A percentile compares a stretch with the other conserved stretches of the same genome.
phyloP scores from a whole-genome alignment of 2,797 vertebrate species.

The Steatocranus sp. region DNA sequence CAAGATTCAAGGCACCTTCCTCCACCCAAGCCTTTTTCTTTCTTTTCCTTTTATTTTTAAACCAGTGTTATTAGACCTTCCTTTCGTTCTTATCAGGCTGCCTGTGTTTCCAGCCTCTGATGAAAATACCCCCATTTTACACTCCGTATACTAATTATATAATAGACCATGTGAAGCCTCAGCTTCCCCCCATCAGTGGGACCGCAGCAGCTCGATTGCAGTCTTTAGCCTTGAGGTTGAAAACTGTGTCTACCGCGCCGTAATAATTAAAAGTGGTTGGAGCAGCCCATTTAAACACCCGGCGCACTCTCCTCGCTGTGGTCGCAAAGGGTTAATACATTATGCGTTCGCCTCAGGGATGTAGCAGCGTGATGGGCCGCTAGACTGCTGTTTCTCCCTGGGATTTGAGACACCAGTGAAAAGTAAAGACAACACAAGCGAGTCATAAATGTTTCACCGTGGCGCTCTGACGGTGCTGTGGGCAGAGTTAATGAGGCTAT shows the following conservation, averaged over 20 bases:
- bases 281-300: conserved; percentile 2
- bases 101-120: not conserved
- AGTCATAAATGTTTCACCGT: not conserved
- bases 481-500: not conserved
- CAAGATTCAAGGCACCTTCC: not conserved
- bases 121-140: conserved; percentile 21
- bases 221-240: conserved; percentile 17
- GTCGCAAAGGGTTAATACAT: not conserved
- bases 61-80: not conserved
- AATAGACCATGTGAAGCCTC: conserved; percentile 14
- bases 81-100: not conserved
- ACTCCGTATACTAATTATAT: conserved; percentile 38
- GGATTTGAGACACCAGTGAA: not conserved
- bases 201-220: conserved; percentile 12
- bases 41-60: not conserved
- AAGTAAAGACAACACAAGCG: conserved; percentile 24
- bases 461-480: not conserved
- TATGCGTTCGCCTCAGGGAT: not conserved
- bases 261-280: conserved; percentile 44
- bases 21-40: not conserved
- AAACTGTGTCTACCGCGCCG: not conserved
- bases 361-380: not conserved
- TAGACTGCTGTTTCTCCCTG: not conserved
- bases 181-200: conserved; percentile 2
- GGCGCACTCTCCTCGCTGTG: not conserved